phyloP scores from a whole-genome alignment of 2,797 vertebrate genomes.

The Pristis pectinata region DNA sequence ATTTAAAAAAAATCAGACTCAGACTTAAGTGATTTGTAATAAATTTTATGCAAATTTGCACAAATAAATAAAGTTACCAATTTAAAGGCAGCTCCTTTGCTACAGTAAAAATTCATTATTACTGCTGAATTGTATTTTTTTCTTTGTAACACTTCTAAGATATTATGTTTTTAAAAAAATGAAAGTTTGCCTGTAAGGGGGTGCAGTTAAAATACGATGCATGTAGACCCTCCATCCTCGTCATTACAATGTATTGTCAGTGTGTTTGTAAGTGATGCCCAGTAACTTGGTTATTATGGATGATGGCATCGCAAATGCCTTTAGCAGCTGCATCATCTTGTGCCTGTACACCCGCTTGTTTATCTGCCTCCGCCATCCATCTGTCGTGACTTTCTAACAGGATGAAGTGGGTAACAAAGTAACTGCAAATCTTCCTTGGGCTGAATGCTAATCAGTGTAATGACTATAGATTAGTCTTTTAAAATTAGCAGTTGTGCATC shows the following conservation, averaged over 20 bases:
- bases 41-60: not conserved
- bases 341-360: not conserved
- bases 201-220: too few species aligned
- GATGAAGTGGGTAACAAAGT: constrained; percentile 25
- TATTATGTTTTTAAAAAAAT: not conserved
- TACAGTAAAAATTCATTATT: not conserved
- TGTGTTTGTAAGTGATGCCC: not conserved
- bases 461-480: not conserved
- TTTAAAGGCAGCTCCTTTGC: not conserved
- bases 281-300: not conserved
- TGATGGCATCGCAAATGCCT: not conserved
- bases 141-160: not conserved
- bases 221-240: not conserved
- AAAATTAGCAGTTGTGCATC: not conserved
- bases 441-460: constrained; percentile 2
- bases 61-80: not conserved
- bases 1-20: not conserved
- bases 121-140: not conserved
- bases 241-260: not conserved
- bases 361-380: not conserved
- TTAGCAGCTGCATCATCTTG: not conserved
- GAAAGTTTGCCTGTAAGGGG: not conserved
- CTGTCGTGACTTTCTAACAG: constrained; percentile 19
- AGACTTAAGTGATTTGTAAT: not conserved
- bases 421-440: not conserved